These are phyloP conservation scores for Agrenia bidenticulata DNA, from an alignment of 2,888 invertebrate species.

Conservation along the genomic window DNA sequence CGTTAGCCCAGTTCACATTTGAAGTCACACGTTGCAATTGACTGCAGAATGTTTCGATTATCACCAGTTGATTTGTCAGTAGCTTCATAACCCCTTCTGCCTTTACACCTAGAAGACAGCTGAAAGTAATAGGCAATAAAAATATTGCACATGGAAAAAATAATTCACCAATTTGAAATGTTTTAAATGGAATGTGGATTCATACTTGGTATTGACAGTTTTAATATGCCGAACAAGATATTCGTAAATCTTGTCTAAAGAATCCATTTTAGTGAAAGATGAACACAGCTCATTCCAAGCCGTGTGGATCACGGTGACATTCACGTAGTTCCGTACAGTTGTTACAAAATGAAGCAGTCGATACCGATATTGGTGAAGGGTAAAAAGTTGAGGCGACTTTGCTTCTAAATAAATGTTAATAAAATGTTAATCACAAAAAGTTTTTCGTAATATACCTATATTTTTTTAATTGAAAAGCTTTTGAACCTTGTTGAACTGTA, in stretches of 20 bases:
- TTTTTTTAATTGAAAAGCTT: not conserved
- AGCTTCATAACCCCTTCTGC: slow-evolving; percentile 69
- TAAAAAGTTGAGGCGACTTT: slow-evolving; percentile 68
- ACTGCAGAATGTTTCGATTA: slow-evolving; percentile 48
- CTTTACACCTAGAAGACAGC: slow-evolving; percentile 71
- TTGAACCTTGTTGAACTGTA: not conserved
- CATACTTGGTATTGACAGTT: slow-evolving; percentile 67
- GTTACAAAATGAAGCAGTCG: slow-evolving; percentile 75
- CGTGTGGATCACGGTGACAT: slow-evolving; percentile 71
- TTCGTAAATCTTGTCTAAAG: slow-evolving; percentile 71
- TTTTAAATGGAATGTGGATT: no score
- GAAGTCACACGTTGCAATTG: slow-evolving; percentile 31
- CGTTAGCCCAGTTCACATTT: slow-evolving; percentile 19
- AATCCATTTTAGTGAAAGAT: slow-evolving; percentile 66
- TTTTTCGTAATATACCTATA: slow-evolving; percentile 7
- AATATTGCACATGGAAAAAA: no score
- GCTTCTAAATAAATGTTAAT: slow-evolving; percentile 27
- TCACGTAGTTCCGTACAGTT: slow-evolving; percentile 74
- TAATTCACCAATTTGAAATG: no score
- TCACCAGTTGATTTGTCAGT: slow-evolving; percentile 57
- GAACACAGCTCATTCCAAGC: slow-evolving; percentile 75
- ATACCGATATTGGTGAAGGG: slow-evolving; percentile 70
- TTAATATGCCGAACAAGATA: slow-evolving; percentile 74
- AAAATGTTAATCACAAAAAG: slow-evolving; percentile 6
- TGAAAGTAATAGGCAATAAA: slow-evolving; percentile 53